phyloP scores from a whole-genome alignment of 2,888 invertebrate species.

The Beris morrisii region DNA sequence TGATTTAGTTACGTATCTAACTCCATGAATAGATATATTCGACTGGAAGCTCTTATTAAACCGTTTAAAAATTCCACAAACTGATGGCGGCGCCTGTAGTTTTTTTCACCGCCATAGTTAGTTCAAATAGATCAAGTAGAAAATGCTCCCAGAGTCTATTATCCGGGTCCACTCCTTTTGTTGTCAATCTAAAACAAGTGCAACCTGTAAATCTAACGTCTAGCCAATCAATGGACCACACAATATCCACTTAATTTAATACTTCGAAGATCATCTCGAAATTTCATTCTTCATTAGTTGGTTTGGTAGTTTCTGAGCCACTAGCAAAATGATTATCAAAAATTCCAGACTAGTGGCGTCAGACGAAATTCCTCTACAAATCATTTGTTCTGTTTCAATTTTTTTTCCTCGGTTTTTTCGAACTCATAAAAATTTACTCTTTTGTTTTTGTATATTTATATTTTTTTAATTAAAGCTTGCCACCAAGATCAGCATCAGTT shows the following conservation, averaged over 20 bases:
- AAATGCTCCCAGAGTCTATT: too few species aligned
- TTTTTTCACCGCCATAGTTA: too few species aligned
- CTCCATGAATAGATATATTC: too few species aligned
- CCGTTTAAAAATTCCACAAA: too few species aligned
- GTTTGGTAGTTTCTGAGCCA: not conserved
- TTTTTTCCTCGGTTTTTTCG: constrained; percentile 4
- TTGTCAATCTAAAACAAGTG: too few species aligned
- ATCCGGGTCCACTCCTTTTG: too few species aligned
- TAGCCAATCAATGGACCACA: not conserved
- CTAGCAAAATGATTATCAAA: constrained; percentile 11
- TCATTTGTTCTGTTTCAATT: constrained; percentile 5
- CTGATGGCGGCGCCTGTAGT: too few species aligned
- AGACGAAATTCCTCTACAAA: constrained; percentile 24
- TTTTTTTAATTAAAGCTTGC: constrained; percentile 30
- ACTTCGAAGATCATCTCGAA: not conserved
- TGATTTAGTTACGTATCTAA: too few species aligned
- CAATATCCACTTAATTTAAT: not conserved
- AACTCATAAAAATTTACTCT: constrained; percentile 7
- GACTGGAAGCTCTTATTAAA: too few species aligned
- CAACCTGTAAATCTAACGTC: not conserved
- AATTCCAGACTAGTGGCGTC: constrained; percentile 21
- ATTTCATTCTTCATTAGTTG: not conserved
- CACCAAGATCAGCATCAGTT: constrained; percentile 14
- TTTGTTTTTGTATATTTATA: constrained; percentile 22
- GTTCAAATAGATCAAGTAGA: too few species aligned